Base-by-base conservation (phyloP, 2,888 invertebrate genomes). In the Troides oblongomaculatus region DNA sequence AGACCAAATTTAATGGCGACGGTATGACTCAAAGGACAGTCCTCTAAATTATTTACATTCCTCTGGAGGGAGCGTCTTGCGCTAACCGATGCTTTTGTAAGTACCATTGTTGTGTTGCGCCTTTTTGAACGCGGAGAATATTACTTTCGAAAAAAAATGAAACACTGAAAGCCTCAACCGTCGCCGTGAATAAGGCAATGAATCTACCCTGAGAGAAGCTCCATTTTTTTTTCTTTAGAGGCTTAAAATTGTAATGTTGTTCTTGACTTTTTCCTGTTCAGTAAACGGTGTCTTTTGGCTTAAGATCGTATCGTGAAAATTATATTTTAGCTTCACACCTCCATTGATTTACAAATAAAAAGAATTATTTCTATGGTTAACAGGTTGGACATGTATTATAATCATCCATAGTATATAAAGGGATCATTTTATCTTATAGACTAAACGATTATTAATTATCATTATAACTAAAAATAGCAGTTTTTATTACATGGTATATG, bases 21-120 rank as follows among this genome's bases (percentile, higher is more conserved):
- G 77, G 81, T 79, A 81, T 81, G 82, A 77, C 83, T 84, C 84
- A 83, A 85, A 85, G 84, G 83, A 81, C 82, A 75, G 77, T 77
- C 75, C 75, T 77, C 77, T 81, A 81, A 86, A 88, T 87, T 87
- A 86, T 88, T 86, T 86, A 87, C 85, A 84, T 84, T 84, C 79
- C 84, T 83, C 84, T 74, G 73, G 81, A 80, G 83, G 77, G 74
- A 75, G 74, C 78, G 76, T 84, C 82, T 83, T 81, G 78, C 77
- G 76, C 77, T 79, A 79, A 83, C 80, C 78, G 80, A 75, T 72
- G 66, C 67, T 67, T 70, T 64, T 61, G 59, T 64, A 56, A 70
- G 67, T 64, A 46, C 64, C 36, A 60, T 70, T 70, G 70, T 66
- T 64, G 67, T 43, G 30, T 67, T 61, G 66, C 64, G 67, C 64